A percentile compares a stretch with the other conserved stretches of the same genome.
phyloP scores from a whole-genome alignment of 2,113 vertebrate genomes.

The Phalacrocorax pelagicus region DNA sequence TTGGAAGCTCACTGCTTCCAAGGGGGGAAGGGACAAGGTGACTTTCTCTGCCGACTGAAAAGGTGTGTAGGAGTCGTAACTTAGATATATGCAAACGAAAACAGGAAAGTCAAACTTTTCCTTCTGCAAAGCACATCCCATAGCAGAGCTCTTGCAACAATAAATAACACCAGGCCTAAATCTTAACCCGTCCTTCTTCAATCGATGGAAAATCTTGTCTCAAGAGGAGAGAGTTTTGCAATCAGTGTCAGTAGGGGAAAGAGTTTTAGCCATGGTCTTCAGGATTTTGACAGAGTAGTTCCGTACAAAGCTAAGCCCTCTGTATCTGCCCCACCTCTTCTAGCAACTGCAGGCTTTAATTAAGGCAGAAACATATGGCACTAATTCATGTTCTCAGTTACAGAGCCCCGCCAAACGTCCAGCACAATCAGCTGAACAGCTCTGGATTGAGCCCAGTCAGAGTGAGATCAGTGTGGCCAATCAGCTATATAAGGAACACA shows the following conservation, averaged over 20 bases:
- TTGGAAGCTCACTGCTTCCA: background rate
- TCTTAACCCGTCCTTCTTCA: background rate
- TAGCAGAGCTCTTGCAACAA: background rate
- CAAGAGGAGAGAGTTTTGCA: background rate
- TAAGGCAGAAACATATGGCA: background rate
- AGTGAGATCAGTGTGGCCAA: background rate
- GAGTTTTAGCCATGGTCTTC: background rate
- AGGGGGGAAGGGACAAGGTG: background rate
- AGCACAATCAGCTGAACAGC: background rate
- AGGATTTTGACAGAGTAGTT: background rate
- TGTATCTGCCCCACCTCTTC: background rate
- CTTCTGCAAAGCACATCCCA: background rate
- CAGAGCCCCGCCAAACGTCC: background rate
- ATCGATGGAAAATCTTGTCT: background rate
- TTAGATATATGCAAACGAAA: background rate
- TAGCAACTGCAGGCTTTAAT: background rate
- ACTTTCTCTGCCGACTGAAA: background rate
- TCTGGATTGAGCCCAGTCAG: background rate
- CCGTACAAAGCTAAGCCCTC: background rate
- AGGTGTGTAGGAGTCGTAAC: background rate
- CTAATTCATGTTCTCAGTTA: background rate
- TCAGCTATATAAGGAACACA: background rate
- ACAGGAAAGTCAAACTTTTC: background rate
- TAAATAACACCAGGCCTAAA: background rate
- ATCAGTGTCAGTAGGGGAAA: background rate